Evolutionary conservation across 2,888 invertebrate species (phyloP).

Genomic region (Cataglyphis altisquamis): DNA sequence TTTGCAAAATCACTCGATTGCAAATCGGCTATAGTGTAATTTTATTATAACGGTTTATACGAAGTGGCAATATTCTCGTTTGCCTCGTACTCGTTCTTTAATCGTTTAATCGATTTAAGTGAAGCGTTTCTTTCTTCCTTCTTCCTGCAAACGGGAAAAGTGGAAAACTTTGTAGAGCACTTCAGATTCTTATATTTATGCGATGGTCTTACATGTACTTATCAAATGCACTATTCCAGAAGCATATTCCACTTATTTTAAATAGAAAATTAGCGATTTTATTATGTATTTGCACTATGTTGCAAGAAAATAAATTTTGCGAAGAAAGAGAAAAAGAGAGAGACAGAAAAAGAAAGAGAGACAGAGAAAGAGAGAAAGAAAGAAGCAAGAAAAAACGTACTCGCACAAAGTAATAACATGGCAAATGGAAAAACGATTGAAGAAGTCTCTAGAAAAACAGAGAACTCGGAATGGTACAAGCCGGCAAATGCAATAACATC

Average conservation of each 20-base stretch:
- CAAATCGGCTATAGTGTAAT: neutral
- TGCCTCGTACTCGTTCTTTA: constrained; percentile 23
- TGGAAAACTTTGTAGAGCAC: constrained; percentile 35
- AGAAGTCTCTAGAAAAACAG: neutral
- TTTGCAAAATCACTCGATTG: neutral
- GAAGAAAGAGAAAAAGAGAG: neutral
- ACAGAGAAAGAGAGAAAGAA: neutral
- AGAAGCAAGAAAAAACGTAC: neutral
- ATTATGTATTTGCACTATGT: neutral
- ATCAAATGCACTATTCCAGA: neutral
- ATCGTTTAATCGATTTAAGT: constrained; percentile 51
- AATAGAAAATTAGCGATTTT: constrained; percentile 32
- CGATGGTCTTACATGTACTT: neutral
- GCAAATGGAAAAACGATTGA: neutral
- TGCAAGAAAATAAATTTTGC: constrained; percentile 3
- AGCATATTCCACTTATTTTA: neutral
- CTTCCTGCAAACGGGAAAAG: constrained; percentile 12
- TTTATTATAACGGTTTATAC: constrained; percentile 19
- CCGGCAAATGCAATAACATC: constrained; percentile 18
- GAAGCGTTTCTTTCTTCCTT: neutral
- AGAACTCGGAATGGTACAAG: neutral
- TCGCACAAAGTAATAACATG: neutral
- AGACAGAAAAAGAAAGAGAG: neutral
- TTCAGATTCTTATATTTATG: neutral
- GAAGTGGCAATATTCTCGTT: neutral